Evolutionary conservation across 2,888 invertebrate genomes (phyloP), one percentile per base, ranked within the genome.

Genomic region (Plemyria rubiginata): DNA sequence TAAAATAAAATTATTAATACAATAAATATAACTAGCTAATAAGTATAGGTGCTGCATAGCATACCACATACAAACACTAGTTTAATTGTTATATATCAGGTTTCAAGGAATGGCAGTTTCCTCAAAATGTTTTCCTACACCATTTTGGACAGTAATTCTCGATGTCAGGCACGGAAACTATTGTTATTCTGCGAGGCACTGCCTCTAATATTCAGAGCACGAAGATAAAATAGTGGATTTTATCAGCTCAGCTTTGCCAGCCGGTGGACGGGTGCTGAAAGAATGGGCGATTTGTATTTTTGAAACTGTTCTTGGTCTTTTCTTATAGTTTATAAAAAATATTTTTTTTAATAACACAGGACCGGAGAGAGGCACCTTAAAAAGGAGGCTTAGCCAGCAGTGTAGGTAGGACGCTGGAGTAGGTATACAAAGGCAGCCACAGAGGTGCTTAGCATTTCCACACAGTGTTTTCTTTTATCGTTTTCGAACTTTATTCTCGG

Each of bases 201-300:
- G 36, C 12, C 13, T 49, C 22, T 49, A 4, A 8, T 16, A 58
- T 58, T 58, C 58, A n/a, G 51, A 45, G 45, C 58, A 58, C 51
- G 43, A 2, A 58, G 22, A 16, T 36, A 36, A 58, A 58, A 36
- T 45, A 51, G 58, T 58, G 36, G 45, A 52, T 52, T 58, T 51
- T 51, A 57, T 56, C 40, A 56, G 56, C 49, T 56, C 40, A 32
- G 49, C 16, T 16, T 43, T 43, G 43, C 13, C 13, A 32, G 41
- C 28, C 40, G 38, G 36, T 41, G 40, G 40, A 15, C 49, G 49
- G 49, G 15, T 12, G n/a, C n/a, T 46, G 43, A 22, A 38, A 15
- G 48, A 48, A 22, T 48, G 45, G 32, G 5, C 45, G 32, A 36
- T 32, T 54, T 15, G 53, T 22, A 46, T 46, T 11, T 46, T 46